phyloP scores from a whole-genome alignment of 2,888 invertebrate genomes.

The Dyspetes luteomarginatus region DNA sequence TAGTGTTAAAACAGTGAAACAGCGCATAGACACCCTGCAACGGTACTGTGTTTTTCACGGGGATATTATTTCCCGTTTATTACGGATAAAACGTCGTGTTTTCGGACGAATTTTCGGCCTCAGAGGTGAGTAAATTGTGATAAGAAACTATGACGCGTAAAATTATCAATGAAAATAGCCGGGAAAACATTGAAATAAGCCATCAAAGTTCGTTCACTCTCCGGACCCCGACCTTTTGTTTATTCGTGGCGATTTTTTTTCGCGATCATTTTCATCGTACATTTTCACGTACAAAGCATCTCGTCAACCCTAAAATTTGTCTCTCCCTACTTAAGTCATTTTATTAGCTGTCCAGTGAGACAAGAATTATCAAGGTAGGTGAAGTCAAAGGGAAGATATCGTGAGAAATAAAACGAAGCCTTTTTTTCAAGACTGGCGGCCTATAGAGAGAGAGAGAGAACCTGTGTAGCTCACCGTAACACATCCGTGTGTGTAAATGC shows the following conservation, averaged over 20 bases:
- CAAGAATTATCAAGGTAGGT: constrained; percentile 67
- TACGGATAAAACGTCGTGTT: constrained; percentile 75
- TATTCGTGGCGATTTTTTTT: constrained; percentile 80
- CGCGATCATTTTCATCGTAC: constrained; percentile 69
- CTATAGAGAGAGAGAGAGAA: constrained; percentile 67
- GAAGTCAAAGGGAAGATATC: constrained; percentile 71
- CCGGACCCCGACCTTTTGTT: constrained; percentile 80
- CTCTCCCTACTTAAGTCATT: constrained; percentile 69
- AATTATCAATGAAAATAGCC: constrained; percentile 38
- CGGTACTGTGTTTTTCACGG: constrained; percentile 80
- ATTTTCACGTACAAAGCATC: constrained; percentile 70
- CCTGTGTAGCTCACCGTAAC: constrained; percentile 74
- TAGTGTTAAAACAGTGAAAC: constrained; percentile 79
- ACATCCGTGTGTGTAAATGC: constrained; percentile 78
- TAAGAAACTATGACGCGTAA: constrained; percentile 18
- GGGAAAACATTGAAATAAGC: constrained; percentile 55
- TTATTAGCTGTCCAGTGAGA: constrained; percentile 58
- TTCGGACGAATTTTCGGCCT: constrained; percentile 78
- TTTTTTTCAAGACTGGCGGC: constrained; percentile 66
- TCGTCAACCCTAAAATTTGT: constrained; percentile 68
- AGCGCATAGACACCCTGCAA: constrained; percentile 82
- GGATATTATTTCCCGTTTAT: constrained; percentile 77
- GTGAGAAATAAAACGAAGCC: constrained; percentile 76
- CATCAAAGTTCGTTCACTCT: constrained; percentile 56
- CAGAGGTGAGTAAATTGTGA: constrained; percentile 77